phyloP scores from a whole-genome alignment of 2,888 invertebrate genomes.

The Ephialtes manifestator region DNA sequence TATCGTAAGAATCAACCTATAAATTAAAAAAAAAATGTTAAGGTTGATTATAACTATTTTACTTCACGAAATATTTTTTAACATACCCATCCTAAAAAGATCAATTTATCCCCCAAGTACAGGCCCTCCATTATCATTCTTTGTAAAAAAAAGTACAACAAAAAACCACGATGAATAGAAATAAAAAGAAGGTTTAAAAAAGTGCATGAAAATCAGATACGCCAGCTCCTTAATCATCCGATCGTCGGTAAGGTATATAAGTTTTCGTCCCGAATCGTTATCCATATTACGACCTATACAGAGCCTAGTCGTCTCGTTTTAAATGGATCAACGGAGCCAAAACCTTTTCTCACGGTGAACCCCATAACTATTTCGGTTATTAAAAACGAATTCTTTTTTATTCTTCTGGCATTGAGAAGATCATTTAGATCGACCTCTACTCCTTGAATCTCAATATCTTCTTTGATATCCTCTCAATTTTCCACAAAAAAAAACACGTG shows the following conservation, averaged over 20 bases:
- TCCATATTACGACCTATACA: constrained; percentile 67
- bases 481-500: not conserved
- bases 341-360: constrained; percentile 56
- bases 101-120: not conserved
- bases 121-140: not conserved
- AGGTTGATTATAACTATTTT: no score
- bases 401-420: not conserved
- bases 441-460: not conserved
- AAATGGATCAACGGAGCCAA: constrained; percentile 66
- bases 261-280: constrained; percentile 70
- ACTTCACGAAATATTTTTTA: no score
- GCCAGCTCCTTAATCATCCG: constrained; percentile 70
- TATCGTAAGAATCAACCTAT: no score
- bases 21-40: no score
- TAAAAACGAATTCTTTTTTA: not conserved
- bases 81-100: not conserved
- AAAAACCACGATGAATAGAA: constrained; percentile 23
- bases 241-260: constrained; percentile 60
- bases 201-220: constrained; percentile 66
- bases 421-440: not conserved
- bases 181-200: constrained; percentile 31
- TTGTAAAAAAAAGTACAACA: not conserved
- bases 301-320: constrained; percentile 40
- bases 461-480: not conserved
- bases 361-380: not conserved